Percentiles rank a stretch among this genome's conserved stretches.
phyloP scores from a whole-genome alignment of 2,888 invertebrate genomes.

The Caenorhabditis becei region DNA sequence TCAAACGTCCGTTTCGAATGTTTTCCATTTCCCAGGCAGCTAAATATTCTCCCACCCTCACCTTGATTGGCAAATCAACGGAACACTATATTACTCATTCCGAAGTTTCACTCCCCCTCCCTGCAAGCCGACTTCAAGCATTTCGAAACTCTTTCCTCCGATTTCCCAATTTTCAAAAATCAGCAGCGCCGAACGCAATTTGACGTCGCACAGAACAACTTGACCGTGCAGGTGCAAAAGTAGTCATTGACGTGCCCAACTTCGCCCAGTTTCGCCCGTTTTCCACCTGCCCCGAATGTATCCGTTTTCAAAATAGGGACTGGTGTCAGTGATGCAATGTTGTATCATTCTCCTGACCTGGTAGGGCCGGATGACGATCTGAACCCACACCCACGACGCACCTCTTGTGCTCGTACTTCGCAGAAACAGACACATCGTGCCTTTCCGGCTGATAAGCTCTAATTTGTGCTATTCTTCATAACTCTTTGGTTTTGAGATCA shows the following conservation, averaged over 20 bases:
- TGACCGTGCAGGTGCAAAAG: slow-evolving; percentile 1
- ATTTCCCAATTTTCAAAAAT: background rate
- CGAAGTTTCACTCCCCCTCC: background rate
- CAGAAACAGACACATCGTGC: background rate
- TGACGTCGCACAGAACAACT: background rate
- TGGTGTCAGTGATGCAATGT: background rate
- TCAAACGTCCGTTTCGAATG: background rate
- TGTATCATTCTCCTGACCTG: background rate
- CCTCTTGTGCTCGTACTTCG: background rate
- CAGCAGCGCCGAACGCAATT: background rate
- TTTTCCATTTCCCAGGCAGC: background rate
- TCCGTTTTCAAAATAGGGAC: background rate
- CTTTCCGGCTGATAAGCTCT: background rate
- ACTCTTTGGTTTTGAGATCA: slow-evolving; percentile 7
- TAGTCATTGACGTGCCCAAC: slow-evolving; percentile 1
- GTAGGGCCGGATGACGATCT: background rate
- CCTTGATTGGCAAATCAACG: slow-evolving; percentile 1
- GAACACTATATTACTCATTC: background rate
- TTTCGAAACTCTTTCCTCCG: background rate
- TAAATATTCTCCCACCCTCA: slow-evolving; percentile 4
- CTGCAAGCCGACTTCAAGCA: background rate
- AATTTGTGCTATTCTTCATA: background rate
- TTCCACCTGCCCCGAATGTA: background rate
- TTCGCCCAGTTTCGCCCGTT: background rate
- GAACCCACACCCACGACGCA: background rate